phyloP scores from a whole-genome alignment of 2,888 invertebrate species.

The Leptinotarsa peninsularis region DNA sequence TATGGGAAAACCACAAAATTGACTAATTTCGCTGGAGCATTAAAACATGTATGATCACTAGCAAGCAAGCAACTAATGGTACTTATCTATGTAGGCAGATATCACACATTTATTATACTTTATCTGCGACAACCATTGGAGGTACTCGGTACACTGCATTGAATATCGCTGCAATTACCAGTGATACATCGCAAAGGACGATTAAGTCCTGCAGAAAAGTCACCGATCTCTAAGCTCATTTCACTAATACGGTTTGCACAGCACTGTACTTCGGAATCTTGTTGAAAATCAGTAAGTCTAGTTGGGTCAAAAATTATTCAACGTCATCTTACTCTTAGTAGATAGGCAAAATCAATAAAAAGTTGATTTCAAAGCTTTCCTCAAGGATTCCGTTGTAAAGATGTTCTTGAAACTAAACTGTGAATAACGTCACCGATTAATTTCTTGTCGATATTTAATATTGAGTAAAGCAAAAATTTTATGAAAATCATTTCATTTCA shows the following conservation, averaged over 20 bases:
- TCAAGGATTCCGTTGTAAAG: no score
- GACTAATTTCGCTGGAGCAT: not conserved
- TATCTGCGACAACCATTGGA: constrained; percentile 37
- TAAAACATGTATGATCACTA: constrained; percentile 11
- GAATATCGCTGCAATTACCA: constrained; percentile 32
- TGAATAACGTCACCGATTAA: no score
- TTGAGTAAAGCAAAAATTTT: not conserved
- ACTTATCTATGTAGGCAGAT: constrained; percentile 37
- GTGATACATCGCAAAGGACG: constrained; percentile 26
- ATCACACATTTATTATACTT: constrained; percentile 39
- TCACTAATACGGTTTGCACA: not conserved
- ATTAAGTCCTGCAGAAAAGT: not conserved
- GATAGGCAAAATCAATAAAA: no score
- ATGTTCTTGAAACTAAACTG: no score
- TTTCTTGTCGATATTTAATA: not conserved
- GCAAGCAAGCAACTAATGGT: constrained; percentile 28
- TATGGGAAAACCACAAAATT: not conserved
- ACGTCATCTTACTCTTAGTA: no score
- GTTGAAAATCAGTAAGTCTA: not conserved
- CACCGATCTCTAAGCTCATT: not conserved
- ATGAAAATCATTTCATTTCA: not conserved
- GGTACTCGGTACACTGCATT: constrained; percentile 34
- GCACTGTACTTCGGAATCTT: not conserved
- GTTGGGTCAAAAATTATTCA: not conserved
- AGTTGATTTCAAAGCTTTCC: no score